Evolutionary conservation across 2,888 invertebrate genomes (phyloP), one percentile per base, ranked within the genome.

Genomic region (Tenthredo amoena): DNA sequence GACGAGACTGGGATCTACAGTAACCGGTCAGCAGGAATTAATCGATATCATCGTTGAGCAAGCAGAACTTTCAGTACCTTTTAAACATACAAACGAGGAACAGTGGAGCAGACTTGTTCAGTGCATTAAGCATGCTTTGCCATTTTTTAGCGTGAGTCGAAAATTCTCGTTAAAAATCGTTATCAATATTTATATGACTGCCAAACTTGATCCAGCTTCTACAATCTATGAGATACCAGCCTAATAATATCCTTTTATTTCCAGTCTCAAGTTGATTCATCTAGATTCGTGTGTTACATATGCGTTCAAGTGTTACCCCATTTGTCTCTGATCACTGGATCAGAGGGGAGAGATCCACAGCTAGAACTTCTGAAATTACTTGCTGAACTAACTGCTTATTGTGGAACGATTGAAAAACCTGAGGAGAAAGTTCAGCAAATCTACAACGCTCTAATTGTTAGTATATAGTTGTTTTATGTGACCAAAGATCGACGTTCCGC

Each of bases 41-140:
- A 96, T 98, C 12, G 97, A 98, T 89, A 95, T 99, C 88, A 96
- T 98, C 15, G 96, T 96, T 21, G 97, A 98, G 88, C 97, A 98
- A 91, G 97, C 98, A 15, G 98, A 98, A 92, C 94, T 99, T 88
- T 96, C 97, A 90, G 95, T 96, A 86, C 95, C 96, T 86, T 94
- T 95, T 85, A 95, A 97, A 88, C 95, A 96, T 86, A 98, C 98
- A 92, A 96, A 96, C 93, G 94, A 96, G 18, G 97, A 97, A 90
- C 95, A 93, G 84, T 91, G 92, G 89, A 93, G 91, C 84, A 94
- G 97, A 91, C 95, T 99, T 72, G 95, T 98, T 88, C 97, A 98
- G 91, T 99, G 98, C 94, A 96, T 97, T 84, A 96, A 96, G 91
- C 97, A 98, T 93, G 97, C 98, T 79, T 94, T 98, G 88, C 98